Evolutionary conservation across 2,888 invertebrate species (phyloP).

Genomic region (Hyposoter didymator): DNA sequence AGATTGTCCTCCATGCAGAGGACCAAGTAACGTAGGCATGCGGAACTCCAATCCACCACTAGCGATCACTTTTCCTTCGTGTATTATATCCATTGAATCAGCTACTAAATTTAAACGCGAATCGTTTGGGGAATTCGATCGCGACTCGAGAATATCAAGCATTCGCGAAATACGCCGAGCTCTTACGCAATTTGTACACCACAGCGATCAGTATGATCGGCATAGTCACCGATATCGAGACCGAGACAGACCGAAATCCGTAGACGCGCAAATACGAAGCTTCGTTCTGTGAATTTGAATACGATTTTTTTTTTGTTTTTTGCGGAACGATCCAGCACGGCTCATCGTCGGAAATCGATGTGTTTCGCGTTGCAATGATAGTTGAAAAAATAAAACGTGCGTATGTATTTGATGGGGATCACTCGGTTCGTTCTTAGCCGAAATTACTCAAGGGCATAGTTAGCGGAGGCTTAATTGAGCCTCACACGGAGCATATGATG

Average conservation of each 20-base stretch:
- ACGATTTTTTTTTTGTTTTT: neutral
- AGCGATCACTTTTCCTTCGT: conserved; percentile 34
- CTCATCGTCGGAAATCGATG: neutral
- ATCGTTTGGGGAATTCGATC: conserved; percentile 35
- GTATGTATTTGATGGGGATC: neutral
- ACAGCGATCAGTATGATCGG: neutral
- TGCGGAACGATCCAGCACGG: neutral
- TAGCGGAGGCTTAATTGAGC: neutral
- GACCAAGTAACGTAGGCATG: neutral
- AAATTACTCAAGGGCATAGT: neutral
- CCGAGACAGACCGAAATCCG: neutral
- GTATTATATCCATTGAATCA: conserved; percentile 1
- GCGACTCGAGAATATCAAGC: conserved; percentile 16
- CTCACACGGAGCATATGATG: neutral
- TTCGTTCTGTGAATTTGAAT: neutral
- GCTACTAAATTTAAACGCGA: conserved; percentile 48
- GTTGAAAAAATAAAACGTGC: neutral
- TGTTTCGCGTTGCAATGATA: neutral
- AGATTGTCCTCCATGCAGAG: neutral
- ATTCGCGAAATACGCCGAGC: neutral
- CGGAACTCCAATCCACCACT: neutral
- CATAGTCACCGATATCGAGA: neutral
- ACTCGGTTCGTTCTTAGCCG: neutral
- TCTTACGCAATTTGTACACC: neutral
- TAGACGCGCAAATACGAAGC: neutral